Percentiles rank a stretch among this genome's conserved stretches.
phyloP scores from a whole-genome alignment of 2,797 vertebrate genomes.

The Graptemys geographica region DNA sequence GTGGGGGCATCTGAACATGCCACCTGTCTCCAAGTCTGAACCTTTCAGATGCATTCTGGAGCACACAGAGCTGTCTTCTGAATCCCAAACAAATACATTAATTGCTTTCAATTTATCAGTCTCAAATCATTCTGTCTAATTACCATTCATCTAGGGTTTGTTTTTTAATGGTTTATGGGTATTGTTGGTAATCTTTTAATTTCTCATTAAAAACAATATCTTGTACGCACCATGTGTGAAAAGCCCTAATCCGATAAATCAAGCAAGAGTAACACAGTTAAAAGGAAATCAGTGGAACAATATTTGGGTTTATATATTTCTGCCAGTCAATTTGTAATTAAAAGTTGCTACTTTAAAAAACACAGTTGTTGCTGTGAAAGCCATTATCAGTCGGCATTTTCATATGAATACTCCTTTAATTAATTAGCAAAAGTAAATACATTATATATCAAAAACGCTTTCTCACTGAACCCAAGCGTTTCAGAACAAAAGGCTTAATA shows the following conservation, averaged over 20 bases:
- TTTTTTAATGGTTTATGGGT: constrained; percentile 83
- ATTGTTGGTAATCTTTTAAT: constrained; percentile 85
- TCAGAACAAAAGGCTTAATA: constrained; percentile 84
- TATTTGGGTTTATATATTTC: constrained; percentile 84
- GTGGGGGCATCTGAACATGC: neutral
- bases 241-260: constrained; percentile 83
- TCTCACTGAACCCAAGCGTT: constrained; percentile 79
- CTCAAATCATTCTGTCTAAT: constrained; percentile 81
- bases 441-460: constrained; percentile 83
- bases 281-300: constrained; percentile 82
- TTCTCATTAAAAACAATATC: constrained; percentile 85
- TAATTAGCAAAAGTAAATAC: constrained; percentile 85
- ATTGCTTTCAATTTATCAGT: constrained; percentile 82
- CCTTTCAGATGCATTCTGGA: constrained; percentile 58
- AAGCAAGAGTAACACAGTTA: constrained; percentile 81
- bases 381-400: constrained; percentile 84
- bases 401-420: constrained; percentile 84
- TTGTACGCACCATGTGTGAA: constrained; percentile 77
- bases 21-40: constrained; percentile 30
- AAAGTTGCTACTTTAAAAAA: constrained; percentile 83
- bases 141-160: constrained; percentile 82
- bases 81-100: constrained; percentile 80
- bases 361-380: constrained; percentile 83
- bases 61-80: constrained; percentile 74
- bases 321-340: constrained; percentile 85